These are phyloP conservation scores for Ferdinandea cuprea DNA, from an alignment of 2,888 invertebrate genomes.

Conservation along the genomic window DNA sequence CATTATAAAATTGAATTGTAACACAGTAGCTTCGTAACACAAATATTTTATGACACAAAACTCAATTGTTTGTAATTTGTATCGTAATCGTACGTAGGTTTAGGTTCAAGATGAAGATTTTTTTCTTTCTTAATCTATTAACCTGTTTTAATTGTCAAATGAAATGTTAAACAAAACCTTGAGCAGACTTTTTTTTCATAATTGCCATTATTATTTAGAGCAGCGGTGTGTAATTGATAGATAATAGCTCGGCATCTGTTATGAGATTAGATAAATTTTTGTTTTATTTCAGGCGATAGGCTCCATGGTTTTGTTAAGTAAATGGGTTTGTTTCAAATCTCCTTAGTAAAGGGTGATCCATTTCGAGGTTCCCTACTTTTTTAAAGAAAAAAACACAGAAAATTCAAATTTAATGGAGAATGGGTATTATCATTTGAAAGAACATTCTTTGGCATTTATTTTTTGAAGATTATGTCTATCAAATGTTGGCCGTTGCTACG, in stretches of 20 bases:
- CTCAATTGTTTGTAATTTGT: background rate
- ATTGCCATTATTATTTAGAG: background rate
- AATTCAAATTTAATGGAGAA: no score
- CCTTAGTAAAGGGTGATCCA: no score
- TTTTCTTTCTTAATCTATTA: background rate
- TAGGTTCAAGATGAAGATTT: background rate
- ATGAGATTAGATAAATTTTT: no score
- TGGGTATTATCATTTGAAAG: no score
- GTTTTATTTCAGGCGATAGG: no score
- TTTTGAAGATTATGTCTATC: no score
- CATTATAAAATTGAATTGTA: background rate
- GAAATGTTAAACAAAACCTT: background rate
- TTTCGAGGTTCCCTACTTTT: no score
- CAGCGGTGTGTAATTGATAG: background rate
- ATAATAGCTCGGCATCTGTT: background rate
- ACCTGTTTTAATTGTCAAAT: slow-evolving; percentile 12
- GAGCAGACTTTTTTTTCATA: background rate
- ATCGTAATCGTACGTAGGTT: background rate
- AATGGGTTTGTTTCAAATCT: no score
- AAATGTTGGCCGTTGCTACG: no score
- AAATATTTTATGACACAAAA: background rate
- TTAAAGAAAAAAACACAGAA: no score
- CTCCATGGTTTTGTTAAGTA: no score
- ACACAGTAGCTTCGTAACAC: slow-evolving; percentile 8
- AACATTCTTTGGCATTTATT: no score